A percentile compares a stretch with the other conserved stretches of the same genome.
These are phyloP conservation scores for Daubentonia madagascariensis DNA, from an alignment of 2,113 vertebrate genomes.

Conservation along the genomic window DNA sequence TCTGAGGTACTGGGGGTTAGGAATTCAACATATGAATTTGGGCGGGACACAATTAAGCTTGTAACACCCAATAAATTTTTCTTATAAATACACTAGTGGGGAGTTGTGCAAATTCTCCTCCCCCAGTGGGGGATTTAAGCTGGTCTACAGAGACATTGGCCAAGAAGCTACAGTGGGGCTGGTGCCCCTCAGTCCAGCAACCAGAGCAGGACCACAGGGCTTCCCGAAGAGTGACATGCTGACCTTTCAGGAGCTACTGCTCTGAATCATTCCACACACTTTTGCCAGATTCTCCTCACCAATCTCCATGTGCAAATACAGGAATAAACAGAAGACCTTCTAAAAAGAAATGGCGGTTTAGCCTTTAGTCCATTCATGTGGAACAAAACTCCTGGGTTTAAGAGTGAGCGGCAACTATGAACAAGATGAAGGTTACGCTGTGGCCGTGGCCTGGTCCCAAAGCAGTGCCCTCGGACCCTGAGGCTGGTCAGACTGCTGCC, in stretches of 20 bases:
- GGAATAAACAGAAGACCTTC: neutral
- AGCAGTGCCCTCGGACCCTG: neutral
- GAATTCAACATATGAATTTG: neutral
- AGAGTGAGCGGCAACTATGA: neutral
- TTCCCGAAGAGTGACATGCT: neutral
- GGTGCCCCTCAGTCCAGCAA: neutral
- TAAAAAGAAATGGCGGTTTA: neutral
- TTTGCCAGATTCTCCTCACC: neutral
- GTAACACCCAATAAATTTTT: neutral
- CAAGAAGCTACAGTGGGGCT: neutral
- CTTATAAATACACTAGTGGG: neutral
- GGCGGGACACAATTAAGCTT: neutral
- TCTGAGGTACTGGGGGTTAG: neutral
- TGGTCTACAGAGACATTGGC: neutral
- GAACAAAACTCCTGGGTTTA: neutral
- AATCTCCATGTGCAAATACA: neutral
- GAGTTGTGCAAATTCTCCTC: neutral
- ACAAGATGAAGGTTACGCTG: neutral
- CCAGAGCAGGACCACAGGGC: neutral
- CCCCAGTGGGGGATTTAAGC: neutral
- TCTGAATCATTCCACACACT: neutral
- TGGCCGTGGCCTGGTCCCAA: neutral
- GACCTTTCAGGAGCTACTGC: neutral
- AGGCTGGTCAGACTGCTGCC: neutral
- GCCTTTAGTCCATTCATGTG: neutral